phyloP scores from a whole-genome alignment of 2,113 vertebrate species.

The Stictonetta naevosa region DNA sequence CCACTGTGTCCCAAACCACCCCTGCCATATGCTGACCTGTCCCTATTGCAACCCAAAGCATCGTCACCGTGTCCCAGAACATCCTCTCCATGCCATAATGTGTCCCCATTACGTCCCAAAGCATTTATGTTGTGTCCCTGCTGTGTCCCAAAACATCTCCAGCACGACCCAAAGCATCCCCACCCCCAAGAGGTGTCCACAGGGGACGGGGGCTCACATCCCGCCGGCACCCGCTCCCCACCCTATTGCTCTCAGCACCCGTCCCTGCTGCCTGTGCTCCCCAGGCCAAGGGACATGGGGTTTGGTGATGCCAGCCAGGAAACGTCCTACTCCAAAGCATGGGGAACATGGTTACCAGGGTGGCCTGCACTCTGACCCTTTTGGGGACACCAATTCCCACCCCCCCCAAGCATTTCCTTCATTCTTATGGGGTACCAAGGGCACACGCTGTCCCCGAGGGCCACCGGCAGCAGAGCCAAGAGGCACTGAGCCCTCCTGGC shows the following conservation, averaged over 20 bases:
- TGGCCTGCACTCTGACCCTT: neutral
- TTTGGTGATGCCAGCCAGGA: neutral
- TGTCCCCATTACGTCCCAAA: neutral
- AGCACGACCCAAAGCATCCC: neutral
- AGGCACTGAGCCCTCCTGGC: neutral
- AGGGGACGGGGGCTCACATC: accelerated
- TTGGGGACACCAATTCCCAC: accelerated
- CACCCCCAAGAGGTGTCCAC: neutral
- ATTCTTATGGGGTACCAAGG: neutral
- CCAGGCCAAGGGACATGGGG: neutral
- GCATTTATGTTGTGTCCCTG: neutral
- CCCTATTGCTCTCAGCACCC: accelerated
- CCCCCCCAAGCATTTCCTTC: neutral
- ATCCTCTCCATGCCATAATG: neutral
- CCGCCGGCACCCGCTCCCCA: neutral
- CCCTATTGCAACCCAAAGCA: neutral
- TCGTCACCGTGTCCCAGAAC: neutral
- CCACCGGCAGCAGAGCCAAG: neutral
- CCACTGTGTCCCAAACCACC: neutral
- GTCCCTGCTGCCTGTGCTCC: accelerated
- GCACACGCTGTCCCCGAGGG: neutral
- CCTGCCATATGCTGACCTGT: neutral
- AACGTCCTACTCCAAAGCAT: neutral
- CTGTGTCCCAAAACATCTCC: neutral
- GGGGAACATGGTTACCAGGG: accelerated